Conservation (phyloP, 2,888 invertebrate genomes). For the Sinelater perroti region DNA sequence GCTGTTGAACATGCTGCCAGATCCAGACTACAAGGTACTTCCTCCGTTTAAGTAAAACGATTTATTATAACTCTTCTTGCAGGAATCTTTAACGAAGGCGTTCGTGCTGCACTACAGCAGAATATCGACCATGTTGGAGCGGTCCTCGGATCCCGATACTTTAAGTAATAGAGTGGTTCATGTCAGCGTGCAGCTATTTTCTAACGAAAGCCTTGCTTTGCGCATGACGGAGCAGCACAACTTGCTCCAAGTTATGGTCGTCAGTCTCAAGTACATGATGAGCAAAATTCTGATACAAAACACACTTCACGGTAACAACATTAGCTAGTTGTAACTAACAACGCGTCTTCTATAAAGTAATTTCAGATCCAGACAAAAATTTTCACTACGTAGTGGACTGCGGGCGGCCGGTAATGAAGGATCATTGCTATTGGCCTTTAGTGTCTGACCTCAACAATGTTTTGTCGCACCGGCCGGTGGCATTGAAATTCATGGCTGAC, state of each 20-base stretch:
- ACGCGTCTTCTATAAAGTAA: too few species aligned
- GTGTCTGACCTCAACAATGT: slow-evolving; percentile 97
- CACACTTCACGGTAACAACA: slow-evolving; percentile 79
- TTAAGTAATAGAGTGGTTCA: slow-evolving; percentile 96
- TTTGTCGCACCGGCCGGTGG: slow-evolving; percentile 90
- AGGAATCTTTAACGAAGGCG: slow-evolving; percentile 91
- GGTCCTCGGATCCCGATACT: slow-evolving; percentile 86
- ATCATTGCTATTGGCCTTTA: slow-evolving; percentile 98
- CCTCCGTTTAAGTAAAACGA: not conserved
- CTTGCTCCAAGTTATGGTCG: slow-evolving; percentile 91
- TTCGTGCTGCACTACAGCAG: slow-evolving; percentile 97
- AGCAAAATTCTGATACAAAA: slow-evolving; percentile 88
- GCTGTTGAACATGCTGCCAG: slow-evolving; percentile 92
- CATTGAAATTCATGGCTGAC: slow-evolving; percentile 87
- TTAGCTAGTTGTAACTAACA: too few species aligned
- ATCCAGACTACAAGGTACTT: slow-evolving; percentile 88
- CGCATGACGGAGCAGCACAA: slow-evolving; percentile 91
- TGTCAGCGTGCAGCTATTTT: slow-evolving; percentile 96
- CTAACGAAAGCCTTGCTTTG: slow-evolving; percentile 89
- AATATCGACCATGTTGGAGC: slow-evolving; percentile 89
- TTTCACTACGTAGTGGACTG: slow-evolving; percentile 94
- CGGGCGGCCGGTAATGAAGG: slow-evolving; percentile 90
- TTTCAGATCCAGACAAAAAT: slow-evolving; percentile 76
- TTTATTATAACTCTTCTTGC: slow-evolving; percentile 44
- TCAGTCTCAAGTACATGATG: slow-evolving; percentile 92